Evolutionary conservation across 2,888 invertebrate species (phyloP).

Genomic region (Macaria notata): DNA sequence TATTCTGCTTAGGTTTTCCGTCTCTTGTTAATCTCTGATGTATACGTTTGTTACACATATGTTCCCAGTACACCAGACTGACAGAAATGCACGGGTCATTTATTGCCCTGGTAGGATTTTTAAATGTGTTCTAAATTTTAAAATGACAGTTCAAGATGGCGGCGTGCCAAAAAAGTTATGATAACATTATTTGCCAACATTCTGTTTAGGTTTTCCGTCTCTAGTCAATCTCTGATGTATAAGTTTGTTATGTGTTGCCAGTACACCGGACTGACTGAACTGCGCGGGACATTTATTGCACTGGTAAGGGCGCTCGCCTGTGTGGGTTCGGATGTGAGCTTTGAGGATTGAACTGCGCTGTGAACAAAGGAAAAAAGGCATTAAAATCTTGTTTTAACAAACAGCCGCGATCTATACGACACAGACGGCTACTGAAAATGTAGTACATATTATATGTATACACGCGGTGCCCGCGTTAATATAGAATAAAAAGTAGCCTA

Average conservation of each 20-base stretch:
- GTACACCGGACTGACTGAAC: slow-evolving; percentile 51
- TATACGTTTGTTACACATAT: slow-evolving; percentile 56
- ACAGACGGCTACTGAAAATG: no score
- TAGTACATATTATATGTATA: no score
- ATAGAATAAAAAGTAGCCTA: no score
- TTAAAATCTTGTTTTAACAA: no score
- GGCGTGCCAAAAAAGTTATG: no score
- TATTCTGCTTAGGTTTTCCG: slow-evolving; percentile 39
- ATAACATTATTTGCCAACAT: no score
- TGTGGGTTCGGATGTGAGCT: slow-evolving; percentile 64
- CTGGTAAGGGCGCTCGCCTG: slow-evolving; percentile 65
- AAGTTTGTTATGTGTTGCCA: slow-evolving; percentile 57
- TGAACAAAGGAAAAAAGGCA: not conserved
- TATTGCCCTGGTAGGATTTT: slow-evolving; percentile 51
- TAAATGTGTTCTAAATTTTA: no score
- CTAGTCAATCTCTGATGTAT: slow-evolving; percentile 61
- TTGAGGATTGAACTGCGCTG: slow-evolving; percentile 45
- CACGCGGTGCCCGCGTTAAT: no score
- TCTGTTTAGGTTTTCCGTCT: slow-evolving; percentile 45
- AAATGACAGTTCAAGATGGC: no score
- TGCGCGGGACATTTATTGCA: slow-evolving; percentile 61
- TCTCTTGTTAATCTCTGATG: slow-evolving; percentile 61
- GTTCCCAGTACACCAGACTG: slow-evolving; percentile 51
- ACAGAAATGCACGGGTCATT: slow-evolving; percentile 63
- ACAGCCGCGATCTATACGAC: no score